These are phyloP conservation scores for Strix aluco DNA, from an alignment of 2,113 vertebrate genomes.

Conservation along the genomic window DNA sequence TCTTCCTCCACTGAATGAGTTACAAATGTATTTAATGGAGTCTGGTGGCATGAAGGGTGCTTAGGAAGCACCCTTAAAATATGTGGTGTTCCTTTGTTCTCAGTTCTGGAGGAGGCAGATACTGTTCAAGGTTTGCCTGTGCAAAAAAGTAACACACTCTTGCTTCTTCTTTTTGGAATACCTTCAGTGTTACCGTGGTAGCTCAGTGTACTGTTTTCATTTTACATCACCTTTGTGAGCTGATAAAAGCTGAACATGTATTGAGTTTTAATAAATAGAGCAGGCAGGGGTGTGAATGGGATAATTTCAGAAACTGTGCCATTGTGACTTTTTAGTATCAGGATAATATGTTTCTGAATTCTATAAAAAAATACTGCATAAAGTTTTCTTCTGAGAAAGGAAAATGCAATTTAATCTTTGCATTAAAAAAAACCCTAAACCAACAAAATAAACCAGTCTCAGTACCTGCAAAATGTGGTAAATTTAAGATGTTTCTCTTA, in stretches of 20 bases:
- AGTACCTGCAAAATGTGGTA: neutral
- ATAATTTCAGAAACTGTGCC: neutral
- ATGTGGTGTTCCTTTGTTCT: neutral
- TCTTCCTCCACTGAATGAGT: neutral
- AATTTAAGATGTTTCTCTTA: neutral
- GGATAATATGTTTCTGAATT: neutral
- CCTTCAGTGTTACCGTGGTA: neutral
- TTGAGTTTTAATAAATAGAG: conserved; percentile 6
- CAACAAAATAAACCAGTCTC: neutral
- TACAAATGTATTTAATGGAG: neutral
- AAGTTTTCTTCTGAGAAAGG: neutral
- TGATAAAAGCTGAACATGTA: neutral
- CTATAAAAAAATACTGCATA: neutral
- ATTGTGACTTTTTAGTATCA: neutral
- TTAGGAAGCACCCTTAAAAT: neutral
- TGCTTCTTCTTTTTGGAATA: neutral
- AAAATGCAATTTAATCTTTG: neutral
- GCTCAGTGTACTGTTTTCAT: neutral
- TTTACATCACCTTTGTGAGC: neutral
- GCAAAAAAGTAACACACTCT: neutral
- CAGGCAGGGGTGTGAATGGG: neutral
- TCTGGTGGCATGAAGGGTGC: neutral
- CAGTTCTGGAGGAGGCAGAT: neutral
- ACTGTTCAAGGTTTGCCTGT: rapidly evolving
- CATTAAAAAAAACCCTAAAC: neutral